phyloP scores from a whole-genome alignment of 2,113 vertebrate genomes.

The Mungos mungo region DNA sequence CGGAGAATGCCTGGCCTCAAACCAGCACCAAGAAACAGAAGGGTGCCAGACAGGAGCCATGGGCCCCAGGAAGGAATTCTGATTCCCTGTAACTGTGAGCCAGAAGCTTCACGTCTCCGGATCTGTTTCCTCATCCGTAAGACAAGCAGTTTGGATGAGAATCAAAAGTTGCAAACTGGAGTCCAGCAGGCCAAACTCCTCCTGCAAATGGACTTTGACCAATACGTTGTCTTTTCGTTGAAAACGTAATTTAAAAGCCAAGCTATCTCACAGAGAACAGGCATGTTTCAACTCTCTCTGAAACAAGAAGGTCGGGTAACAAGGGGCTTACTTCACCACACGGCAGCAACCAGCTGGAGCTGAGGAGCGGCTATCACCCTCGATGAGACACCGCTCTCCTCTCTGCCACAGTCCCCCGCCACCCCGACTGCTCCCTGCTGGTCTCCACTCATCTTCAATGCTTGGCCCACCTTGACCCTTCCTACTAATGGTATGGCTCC shows the following conservation, averaged over 20 bases:
- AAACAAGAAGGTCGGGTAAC: background rate
- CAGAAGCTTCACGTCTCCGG: background rate
- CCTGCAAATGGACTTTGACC: constrained; percentile 33
- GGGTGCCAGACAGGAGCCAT: background rate
- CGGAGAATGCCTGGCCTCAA: background rate
- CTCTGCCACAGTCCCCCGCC: background rate
- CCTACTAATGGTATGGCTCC: background rate
- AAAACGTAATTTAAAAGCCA: constrained; percentile 32
- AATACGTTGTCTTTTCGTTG: background rate
- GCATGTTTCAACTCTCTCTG: background rate
- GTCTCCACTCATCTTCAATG: background rate
- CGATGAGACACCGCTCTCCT: background rate
- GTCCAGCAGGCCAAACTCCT: background rate
- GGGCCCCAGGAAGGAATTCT: background rate
- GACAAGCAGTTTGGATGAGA: constrained; percentile 6
- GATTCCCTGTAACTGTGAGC: background rate
- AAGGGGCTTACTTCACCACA: background rate
- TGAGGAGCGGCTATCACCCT: background rate
- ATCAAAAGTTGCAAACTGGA: constrained; percentile 25
- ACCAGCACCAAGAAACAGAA: background rate
- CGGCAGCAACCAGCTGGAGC: background rate
- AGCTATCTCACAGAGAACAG: constrained; percentile 34
- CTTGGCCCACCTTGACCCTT: background rate
- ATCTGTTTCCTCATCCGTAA: constrained; percentile 39
- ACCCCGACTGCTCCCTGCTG: background rate